Conservation (phyloP, 2,113 vertebrate species). For the Strix uralensis region DNA sequence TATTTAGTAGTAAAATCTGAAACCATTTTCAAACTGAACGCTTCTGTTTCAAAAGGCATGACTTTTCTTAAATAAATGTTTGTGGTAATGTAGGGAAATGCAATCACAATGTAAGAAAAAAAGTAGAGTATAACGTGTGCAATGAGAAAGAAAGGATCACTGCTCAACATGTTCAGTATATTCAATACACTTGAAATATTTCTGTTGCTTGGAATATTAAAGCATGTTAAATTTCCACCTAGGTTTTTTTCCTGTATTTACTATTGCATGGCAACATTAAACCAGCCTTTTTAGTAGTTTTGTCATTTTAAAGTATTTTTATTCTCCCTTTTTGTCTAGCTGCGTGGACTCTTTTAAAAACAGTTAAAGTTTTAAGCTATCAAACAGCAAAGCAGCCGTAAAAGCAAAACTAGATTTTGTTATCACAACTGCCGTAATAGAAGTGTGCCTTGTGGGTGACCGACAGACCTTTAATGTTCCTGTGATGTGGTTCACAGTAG, state of each 20-base stretch:
- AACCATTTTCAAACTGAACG: not conserved
- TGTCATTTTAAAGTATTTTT: not conserved
- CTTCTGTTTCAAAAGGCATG: not conserved
- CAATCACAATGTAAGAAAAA: not conserved
- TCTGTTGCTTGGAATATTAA: not conserved
- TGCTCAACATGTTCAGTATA: not conserved
- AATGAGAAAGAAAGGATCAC: not conserved
- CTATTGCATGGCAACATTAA: not conserved
- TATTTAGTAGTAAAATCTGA: not conserved
- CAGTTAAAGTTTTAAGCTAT: not conserved
- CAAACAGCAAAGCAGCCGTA: not conserved
- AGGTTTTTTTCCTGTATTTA: not conserved
- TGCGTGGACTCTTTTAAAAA: not conserved
- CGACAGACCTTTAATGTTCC: accelerated
- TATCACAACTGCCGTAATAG: not conserved
- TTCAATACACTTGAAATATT: not conserved
- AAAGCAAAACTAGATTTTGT: not conserved
- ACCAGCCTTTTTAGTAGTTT: not conserved
- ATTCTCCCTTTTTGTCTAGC: not conserved
- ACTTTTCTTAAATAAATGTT: not conserved
- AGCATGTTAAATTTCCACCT: not conserved
- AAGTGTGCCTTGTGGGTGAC: not conserved
- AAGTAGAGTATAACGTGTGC: not conserved
- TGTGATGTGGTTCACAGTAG: not conserved
- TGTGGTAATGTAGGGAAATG: not conserved